phyloP scores from a whole-genome alignment of 1,140 invertebrate species.

The Drosophila grimshawi region DNA sequence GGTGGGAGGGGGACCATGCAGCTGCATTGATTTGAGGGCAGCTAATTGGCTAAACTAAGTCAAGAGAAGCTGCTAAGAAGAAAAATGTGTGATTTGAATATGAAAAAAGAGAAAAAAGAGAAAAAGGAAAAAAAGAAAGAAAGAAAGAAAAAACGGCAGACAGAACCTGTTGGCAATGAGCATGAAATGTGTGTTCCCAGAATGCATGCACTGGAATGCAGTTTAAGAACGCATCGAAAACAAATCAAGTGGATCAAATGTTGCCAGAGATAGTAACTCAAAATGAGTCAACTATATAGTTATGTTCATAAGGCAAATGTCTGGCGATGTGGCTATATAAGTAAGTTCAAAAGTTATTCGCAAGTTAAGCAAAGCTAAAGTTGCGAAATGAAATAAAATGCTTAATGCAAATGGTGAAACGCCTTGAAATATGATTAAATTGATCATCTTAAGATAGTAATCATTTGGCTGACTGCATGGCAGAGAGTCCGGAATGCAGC shows the following conservation, averaged over 20 bases:
- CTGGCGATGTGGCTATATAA: too few relatives aligned
- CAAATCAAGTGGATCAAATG: too few relatives aligned
- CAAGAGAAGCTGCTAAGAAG: neutral
- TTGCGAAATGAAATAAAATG: too few relatives aligned
- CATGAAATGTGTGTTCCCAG: neutral
- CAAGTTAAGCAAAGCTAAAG: too few relatives aligned
- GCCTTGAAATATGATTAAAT: slow-evolving; percentile 22
- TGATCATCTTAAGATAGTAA: slow-evolving; percentile 44
- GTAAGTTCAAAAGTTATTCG: too few relatives aligned
- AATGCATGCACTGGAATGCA: neutral
- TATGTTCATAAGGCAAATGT: too few relatives aligned
- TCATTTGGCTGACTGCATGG: slow-evolving; percentile 44
- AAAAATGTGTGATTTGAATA: slow-evolving; percentile 20
- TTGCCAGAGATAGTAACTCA: too few relatives aligned
- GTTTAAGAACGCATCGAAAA: neutral
- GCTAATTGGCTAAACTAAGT: slow-evolving; percentile 17
- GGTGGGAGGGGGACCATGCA: neutral
- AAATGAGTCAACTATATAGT: too few relatives aligned
- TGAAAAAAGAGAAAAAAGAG: neutral
- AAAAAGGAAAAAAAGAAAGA: neutral
- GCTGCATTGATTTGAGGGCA: slow-evolving; percentile 28
- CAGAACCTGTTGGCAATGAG: slow-evolving; percentile 1
- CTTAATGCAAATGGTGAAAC: too few relatives aligned
- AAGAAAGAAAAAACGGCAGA: neutral
- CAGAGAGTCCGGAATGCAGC: slow-evolving; percentile 13